Conservation (phyloP, 2,113 vertebrate species). For the Cyprinodon variegatus region DNA sequence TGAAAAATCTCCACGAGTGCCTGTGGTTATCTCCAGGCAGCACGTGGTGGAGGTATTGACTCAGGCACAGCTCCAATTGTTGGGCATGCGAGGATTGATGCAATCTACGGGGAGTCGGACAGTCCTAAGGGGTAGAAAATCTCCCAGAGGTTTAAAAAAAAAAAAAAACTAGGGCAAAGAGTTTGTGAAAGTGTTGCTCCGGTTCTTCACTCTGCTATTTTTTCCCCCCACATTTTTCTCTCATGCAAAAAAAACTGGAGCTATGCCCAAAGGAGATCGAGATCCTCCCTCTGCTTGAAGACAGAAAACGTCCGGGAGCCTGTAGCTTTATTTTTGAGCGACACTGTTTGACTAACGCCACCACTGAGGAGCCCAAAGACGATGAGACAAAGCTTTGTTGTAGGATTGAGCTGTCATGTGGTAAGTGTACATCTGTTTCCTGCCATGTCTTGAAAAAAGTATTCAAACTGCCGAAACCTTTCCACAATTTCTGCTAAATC, state of each 20-base stretch:
- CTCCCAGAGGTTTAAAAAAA: constrained; percentile 56
- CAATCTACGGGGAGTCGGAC: constrained; percentile 62
- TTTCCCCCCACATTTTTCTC: constrained; percentile 3
- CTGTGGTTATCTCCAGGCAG: constrained; percentile 57
- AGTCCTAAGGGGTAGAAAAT: constrained; percentile 57
- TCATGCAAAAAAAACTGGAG: constrained; percentile 29
- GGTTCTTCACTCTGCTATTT: constrained; percentile 36
- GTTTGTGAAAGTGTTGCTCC: constrained; percentile 38
- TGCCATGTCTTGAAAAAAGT: background rate
- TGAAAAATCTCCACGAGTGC: constrained; percentile 29
- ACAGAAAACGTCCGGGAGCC: constrained; percentile 37
- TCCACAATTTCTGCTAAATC: background rate
- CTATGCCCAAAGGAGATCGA: constrained; percentile 54
- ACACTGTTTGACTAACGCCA: constrained; percentile 44
- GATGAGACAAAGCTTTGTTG: constrained; percentile 32
- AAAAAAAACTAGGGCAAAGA: constrained; percentile 66
- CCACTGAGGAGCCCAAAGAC: constrained; percentile 31
- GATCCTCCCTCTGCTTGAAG: constrained; percentile 40
- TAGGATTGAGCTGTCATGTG: constrained; percentile 51
- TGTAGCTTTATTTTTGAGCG: constrained; percentile 44
- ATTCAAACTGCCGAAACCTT: background rate
- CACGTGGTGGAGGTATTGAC: constrained; percentile 62
- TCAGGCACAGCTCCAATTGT: constrained; percentile 49
- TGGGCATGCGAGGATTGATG: constrained; percentile 66
- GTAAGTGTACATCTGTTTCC: constrained; percentile 8